Evolutionary conservation across 2,797 vertebrate genomes (phyloP), one percentile per base, ranked within the genome.

Genomic region (Carapus acus): DNA sequence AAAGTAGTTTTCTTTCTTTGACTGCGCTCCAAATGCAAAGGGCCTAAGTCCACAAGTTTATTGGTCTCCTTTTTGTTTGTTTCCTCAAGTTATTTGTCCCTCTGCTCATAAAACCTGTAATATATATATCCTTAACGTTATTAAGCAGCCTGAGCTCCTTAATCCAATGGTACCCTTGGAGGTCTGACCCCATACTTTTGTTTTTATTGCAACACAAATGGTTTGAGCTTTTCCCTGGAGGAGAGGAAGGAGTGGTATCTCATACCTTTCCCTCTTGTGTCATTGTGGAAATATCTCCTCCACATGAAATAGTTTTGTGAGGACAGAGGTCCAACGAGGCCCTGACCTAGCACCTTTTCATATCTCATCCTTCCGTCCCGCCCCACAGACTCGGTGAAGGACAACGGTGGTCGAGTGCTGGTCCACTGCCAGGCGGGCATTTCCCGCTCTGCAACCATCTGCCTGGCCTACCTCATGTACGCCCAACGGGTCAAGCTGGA

Each of bases 371-470:
- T 61, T 62, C 57, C 29, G 2, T 24, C 16, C n/a, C 54, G 3
- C 64, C 71, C 24, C 41, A 49, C 73, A 93, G 91, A 93, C 63
- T 89, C 90, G 0, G 91, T 91, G 79, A 92, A 92, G 79, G 84
- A 83, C 71, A 81, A 75, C 0, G 89, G 90, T 0, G 92, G 92
- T 11, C 86, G 91, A 0, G 90, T 93, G 44, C 75, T 93, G 62
- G 91, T 94, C n/a, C 92, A 94, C 47, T 93, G 92, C 75, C 91
- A 94, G 62, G 92, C 90, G 0, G 91, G 91, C 36, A 91, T 94
- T 80, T 94, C 91, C 0, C 90, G 91, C 58, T 93, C 92, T 0
- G 92, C 92, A 67, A 92, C 92, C 71, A 92, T 93, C 83, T 94
- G 91, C 56, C 82, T 94, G 70, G 92, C 92, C 1, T 93, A 92